A percentile compares a stretch with the other conserved stretches of the same genome.
Evolutionary conservation across 2,113 vertebrate species (phyloP).

Genomic region (Eurystomus gularis): DNA sequence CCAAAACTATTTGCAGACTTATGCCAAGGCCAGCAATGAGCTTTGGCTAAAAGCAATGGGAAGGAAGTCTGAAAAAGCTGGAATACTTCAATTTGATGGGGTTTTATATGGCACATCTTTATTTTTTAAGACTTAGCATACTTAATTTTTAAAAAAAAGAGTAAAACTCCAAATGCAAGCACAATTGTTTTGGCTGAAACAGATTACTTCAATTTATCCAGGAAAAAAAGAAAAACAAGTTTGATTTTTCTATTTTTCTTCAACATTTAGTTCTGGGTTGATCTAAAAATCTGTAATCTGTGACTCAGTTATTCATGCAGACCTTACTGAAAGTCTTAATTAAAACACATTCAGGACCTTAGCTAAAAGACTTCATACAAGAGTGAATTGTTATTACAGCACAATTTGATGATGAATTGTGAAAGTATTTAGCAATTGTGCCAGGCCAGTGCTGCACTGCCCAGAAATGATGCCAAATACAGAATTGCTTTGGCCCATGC

Average conservation of each 20-base stretch:
- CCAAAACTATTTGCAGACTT: neutral
- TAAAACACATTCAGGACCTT: neutral
- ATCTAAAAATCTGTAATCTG: neutral
- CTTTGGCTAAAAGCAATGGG: neutral
- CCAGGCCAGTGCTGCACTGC: neutral
- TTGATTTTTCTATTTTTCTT: neutral
- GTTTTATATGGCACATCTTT: neutral
- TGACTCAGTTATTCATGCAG: neutral
- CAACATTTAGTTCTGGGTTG: neutral
- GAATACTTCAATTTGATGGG: neutral
- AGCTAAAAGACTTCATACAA: neutral
- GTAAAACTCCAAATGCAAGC: neutral
- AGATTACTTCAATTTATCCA: neutral
- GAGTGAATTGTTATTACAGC: neutral
- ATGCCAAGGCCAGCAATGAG: neutral
- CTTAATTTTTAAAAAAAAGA: neutral
- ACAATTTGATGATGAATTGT: conserved; percentile 32
- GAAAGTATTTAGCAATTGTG: neutral
- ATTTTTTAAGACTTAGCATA: neutral
- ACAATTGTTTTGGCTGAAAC: neutral
- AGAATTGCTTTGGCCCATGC: neutral
- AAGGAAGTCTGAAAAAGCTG: conserved; percentile 11
- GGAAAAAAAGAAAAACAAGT: neutral
- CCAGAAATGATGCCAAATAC: conserved; percentile 36
- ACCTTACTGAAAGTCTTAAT: neutral